Conservation (phyloP, 2,888 invertebrate genomes). For the Melieria picta region DNA sequence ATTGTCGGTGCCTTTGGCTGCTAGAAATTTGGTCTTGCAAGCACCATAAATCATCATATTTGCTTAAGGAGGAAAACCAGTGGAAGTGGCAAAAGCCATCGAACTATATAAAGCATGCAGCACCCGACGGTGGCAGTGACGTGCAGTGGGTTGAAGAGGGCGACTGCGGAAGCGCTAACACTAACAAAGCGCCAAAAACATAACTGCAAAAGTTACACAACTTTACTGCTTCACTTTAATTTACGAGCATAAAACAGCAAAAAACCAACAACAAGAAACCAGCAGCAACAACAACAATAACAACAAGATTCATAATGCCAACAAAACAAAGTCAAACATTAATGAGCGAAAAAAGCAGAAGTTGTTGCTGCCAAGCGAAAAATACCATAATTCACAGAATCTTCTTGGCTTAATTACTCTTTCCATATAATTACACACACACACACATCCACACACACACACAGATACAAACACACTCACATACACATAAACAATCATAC, state of each 20-base stretch:
- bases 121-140: too few relatives aligned
- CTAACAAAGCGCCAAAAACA: neutral
- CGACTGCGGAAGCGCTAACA: too few relatives aligned
- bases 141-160: too few relatives aligned
- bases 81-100: neutral
- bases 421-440: constrained; percentile 2
- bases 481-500: neutral
- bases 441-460: neutral
- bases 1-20: neutral
- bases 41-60: constrained; percentile 2
- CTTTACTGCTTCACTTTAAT: neutral
- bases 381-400: neutral
- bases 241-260: neutral
- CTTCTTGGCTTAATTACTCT: constrained; percentile 2
- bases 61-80: neutral
- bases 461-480: neutral
- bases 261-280: neutral
- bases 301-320: neutral
- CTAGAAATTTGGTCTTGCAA: neutral
- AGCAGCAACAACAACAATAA: constrained; percentile 8
- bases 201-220: constrained; percentile 3
- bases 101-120: neutral
- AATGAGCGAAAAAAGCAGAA: neutral
- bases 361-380: too few relatives aligned
- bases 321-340: neutral